Evolutionary conservation across 2,797 vertebrate species (phyloP), one percentile per base, ranked within the genome.

Genomic region (Triplophysa bombifrons): DNA sequence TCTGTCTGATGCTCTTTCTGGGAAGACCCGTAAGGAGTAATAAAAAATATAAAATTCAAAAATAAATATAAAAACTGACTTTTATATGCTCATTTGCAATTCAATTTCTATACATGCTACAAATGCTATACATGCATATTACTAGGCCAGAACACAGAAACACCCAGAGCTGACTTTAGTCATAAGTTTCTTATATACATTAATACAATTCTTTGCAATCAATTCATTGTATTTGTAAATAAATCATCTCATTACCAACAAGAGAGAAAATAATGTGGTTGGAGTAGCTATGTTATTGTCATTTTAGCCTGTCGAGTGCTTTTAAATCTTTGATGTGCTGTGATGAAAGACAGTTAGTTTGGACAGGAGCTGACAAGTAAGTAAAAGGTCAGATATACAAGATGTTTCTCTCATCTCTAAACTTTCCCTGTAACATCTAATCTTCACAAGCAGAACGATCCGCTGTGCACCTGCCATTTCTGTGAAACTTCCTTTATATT

Each of bases 371-470:
- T 82, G 83, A 84, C 82, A 86, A 86, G 73, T 65, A 20, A 80
- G 64, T 38, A 72, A 85, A 84, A 86, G 82, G 84, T 85, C 84
- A 85, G 60, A 77, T 65, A 81, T 41, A 46, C 46, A 48, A 2
- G 14, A 48, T 27, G 58, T 84, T 77, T 74, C 78, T 81, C 76
- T 81, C 46, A 41, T 55, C 77, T 73, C 41, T 76, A 55, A 80
- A 82, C 63, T 27, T 73, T 50, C 66, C 72, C 80, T 58, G 63
- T 78, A 66, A 70, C 69, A 73, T 78, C 70, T 80, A 74, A 77
- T 84, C 82, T 75, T 74, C 75, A 68, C 50, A 67, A 27, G 16
- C 60, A 20, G 48, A 56, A 71, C 27, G 53, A 20, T 66, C 22
- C 71, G 60, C 41, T 55, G 63, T 75, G 79, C 46, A 61, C 63